Percentiles rank a stretch among this genome's conserved stretches.
phyloP scores from a whole-genome alignment of 1,140 invertebrate species.

The Drosophila ficusphila region DNA sequence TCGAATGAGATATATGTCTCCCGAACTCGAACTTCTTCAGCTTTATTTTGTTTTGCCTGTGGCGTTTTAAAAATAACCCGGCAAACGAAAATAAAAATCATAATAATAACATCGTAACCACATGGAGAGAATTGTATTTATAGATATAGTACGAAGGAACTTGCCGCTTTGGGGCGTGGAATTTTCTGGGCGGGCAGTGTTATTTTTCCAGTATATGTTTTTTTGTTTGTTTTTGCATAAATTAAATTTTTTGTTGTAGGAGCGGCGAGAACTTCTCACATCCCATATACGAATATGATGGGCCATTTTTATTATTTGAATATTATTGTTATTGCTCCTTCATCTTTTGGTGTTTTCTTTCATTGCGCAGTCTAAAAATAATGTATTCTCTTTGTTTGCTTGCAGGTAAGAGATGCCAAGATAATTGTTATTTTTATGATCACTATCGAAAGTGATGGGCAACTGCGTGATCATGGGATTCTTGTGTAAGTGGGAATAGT shows the following conservation, averaged over 20 bases:
- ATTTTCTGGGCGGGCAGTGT: constrained; percentile 2
- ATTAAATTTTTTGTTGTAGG: constrained; percentile 10
- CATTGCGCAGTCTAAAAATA: constrained; percentile 12
- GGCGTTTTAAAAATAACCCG: constrained; percentile 20
- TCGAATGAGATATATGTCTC: constrained; percentile 4
- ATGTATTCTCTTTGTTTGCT: constrained; percentile 28
- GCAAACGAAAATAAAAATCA: constrained; percentile 26
- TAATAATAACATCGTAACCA: constrained; percentile 45
- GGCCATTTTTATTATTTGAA: constrained; percentile 17
- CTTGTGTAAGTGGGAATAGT: background rate
- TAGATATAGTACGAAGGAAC: constrained; percentile 21
- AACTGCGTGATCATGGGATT: background rate
- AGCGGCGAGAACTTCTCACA: constrained; percentile 11
- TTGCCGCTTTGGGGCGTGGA: constrained; percentile 13
- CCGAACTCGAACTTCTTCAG: constrained; percentile 13
- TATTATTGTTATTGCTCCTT: constrained; percentile 23
- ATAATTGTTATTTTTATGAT: constrained; percentile 25
- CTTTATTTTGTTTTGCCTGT: constrained; percentile 14
- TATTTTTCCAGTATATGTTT: constrained; percentile 7
- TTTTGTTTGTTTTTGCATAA: constrained; percentile 11
- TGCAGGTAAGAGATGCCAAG: constrained; percentile 32
- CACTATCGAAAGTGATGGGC: constrained; percentile 1
- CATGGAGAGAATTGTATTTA: constrained; percentile 46
- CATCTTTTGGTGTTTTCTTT: background rate
- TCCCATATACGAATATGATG: constrained; percentile 9